phyloP scores from a whole-genome alignment of 2,888 invertebrate genomes.

The Lepidocyrtoides sp. region DNA sequence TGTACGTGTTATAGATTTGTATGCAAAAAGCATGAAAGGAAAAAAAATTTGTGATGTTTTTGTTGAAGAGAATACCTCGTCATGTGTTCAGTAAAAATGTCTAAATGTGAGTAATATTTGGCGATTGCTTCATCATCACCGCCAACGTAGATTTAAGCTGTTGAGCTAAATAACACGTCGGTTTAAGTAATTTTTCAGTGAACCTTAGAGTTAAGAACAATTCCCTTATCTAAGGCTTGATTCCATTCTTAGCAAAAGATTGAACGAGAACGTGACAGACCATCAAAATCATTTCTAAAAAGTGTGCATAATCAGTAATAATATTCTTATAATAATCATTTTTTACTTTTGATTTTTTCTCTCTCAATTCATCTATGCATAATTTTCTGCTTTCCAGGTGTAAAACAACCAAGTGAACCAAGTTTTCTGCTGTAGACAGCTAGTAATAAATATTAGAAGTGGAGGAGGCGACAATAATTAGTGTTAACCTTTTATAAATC shows the following conservation, averaged over 20 bases:
- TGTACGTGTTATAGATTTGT: not conserved
- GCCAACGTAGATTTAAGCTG: not conserved
- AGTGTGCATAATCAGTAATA: too few relatives aligned
- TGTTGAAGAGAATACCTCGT: not conserved
- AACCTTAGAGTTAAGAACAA: not conserved
- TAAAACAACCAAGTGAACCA: not conserved
- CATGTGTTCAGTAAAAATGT: constrained; percentile 40
- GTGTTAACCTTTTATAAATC: not conserved
- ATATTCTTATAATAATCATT: too few relatives aligned
- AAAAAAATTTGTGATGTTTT: not conserved
- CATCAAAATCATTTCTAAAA: too few relatives aligned
- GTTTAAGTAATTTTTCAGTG: constrained; percentile 42
- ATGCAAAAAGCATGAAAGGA: too few relatives aligned
- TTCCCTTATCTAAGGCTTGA: not conserved
- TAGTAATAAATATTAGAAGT: not conserved
- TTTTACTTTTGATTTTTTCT: not conserved
- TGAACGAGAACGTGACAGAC: not conserved
- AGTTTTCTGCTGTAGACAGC: not conserved
- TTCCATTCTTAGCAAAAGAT: not conserved
- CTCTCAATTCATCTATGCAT: too few relatives aligned
- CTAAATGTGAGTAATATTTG: not conserved
- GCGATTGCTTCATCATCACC: not conserved
- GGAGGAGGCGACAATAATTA: too few relatives aligned
- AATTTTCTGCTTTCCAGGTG: not conserved
- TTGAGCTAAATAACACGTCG: constrained; percentile 15